These are phyloP conservation scores for Pantala flavescens DNA, from an alignment of 1,140 invertebrate species.

Conservation along the genomic window DNA sequence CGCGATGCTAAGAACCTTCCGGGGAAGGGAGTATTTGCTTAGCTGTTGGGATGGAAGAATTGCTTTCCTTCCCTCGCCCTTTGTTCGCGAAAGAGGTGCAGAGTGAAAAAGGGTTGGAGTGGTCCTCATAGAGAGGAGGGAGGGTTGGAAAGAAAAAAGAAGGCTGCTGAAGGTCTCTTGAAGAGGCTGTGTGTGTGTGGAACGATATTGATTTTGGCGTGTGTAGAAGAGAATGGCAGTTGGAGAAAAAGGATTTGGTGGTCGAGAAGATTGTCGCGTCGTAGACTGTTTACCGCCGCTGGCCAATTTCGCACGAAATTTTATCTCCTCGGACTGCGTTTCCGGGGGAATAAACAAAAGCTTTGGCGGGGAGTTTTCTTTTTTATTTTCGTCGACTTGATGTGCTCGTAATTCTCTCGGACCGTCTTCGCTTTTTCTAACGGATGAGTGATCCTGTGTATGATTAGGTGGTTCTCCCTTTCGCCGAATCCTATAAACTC, in stretches of 20 bases:
- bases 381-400: too few relatives aligned
- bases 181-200: background rate
- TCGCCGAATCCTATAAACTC: too few relatives aligned
- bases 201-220: slow-evolving; percentile 3
- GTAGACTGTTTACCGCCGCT: background rate
- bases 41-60: too few relatives aligned
- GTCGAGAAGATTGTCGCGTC: background rate
- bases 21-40: too few relatives aligned
- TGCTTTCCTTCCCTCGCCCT: too few relatives aligned
- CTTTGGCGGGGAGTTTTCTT: too few relatives aligned
- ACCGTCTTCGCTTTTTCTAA: too few relatives aligned
- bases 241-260: background rate
- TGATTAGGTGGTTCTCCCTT: too few relatives aligned
- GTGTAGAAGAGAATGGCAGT: background rate
- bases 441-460: too few relatives aligned
- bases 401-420: too few relatives aligned
- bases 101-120: background rate
- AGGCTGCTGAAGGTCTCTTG: background rate
- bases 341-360: too few relatives aligned
- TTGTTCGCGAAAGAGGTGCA: background rate
- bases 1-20: too few relatives aligned
- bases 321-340: background rate
- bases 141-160: background rate
- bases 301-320: background rate
- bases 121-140: background rate